Evolutionary conservation across 2,888 invertebrate genomes (phyloP).

Genomic region (Drosophila kambysellisi): DNA sequence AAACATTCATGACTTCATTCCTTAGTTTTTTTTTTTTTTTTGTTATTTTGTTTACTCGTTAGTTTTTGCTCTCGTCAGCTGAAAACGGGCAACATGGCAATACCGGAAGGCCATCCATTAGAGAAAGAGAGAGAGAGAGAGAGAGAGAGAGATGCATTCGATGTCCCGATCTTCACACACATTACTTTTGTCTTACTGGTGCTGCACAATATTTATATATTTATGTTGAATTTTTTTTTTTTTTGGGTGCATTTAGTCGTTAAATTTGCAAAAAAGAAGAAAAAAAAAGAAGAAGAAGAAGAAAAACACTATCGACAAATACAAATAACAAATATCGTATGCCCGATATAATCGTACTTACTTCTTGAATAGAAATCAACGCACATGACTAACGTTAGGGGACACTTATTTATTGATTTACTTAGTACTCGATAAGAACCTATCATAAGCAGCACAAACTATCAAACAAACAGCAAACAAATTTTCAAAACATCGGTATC

Average conservation of each 20-base stretch:
- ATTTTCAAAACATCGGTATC: conserved; percentile 13
- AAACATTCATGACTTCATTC: conserved; percentile 9
- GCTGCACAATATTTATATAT: conserved; percentile 59
- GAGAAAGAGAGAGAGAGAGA: conserved; percentile 6
- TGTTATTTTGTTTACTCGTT: conserved; percentile 11
- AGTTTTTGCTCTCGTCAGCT: conserved; percentile 47
- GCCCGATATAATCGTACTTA: conserved; percentile 22
- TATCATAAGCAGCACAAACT: conserved; percentile 28
- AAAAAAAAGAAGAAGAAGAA: neutral
- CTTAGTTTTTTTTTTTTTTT: conserved; percentile 6
- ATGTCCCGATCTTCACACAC: conserved; percentile 28
- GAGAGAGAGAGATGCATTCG: conserved; percentile 32
- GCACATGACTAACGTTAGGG: conserved; percentile 63
- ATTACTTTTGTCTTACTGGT: conserved; percentile 46
- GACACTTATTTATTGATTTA: conserved; percentile 66
- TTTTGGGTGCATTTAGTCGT: conserved; percentile 75
- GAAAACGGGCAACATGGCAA: conserved; percentile 81
- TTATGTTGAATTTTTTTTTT: conserved; percentile 37
- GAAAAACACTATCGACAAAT: conserved; percentile 20
- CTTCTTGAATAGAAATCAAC: conserved; percentile 20
- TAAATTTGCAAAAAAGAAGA: conserved; percentile 32
- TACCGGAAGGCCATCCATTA: conserved; percentile 54
- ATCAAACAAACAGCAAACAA: neutral
- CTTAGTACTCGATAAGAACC: conserved; percentile 34
- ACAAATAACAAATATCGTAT: conserved; percentile 13